These are phyloP conservation scores for Euura lappo DNA, from an alignment of 1,140 invertebrate species.

Conservation along the genomic window DNA sequence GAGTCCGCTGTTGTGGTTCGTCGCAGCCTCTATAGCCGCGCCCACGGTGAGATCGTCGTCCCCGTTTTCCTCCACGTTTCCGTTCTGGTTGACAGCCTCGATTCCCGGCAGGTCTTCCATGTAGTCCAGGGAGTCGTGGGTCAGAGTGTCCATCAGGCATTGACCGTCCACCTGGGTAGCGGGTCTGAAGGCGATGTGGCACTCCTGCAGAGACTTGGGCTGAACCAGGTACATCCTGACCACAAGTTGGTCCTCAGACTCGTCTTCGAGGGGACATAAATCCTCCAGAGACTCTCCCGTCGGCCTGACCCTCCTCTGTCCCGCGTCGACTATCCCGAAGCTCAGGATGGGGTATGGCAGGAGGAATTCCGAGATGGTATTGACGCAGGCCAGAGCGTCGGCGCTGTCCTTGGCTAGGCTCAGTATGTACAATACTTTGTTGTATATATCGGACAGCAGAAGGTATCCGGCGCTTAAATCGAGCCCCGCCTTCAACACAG, in stretches of 20 bases:
- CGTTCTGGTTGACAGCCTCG: conserved; percentile 51
- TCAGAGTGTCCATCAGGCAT: conserved; percentile 43
- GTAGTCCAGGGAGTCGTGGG: conserved; percentile 51
- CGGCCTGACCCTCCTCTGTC: conserved; percentile 44
- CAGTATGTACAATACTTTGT: conserved; percentile 79
- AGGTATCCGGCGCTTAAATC: conserved; percentile 85
- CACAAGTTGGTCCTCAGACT: conserved; percentile 59
- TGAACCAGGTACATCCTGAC: conserved; percentile 85
- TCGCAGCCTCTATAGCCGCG: conserved; percentile 36
- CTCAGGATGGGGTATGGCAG: conserved; percentile 84
- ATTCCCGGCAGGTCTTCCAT: conserved; percentile 46
- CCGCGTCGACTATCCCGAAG: conserved; percentile 85
- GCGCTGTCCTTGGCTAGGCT: conserved; percentile 68
- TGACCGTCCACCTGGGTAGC: conserved; percentile 40
- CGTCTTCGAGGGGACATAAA: conserved; percentile 52
- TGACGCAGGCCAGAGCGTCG: conserved; percentile 63
- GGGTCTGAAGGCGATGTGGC: conserved; percentile 78
- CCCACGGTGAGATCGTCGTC: conserved; percentile 54
- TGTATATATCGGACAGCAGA: conserved; percentile 82
- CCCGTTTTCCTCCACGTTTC: conserved; percentile 59
- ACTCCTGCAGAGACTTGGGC: conserved; percentile 87
- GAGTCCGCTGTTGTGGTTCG: conserved; percentile 49
- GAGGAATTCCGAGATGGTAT: conserved; percentile 81
- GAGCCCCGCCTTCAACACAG: conserved; percentile 76
- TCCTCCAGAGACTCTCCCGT: conserved; percentile 54